Base-by-base conservation (phyloP, 1,140 invertebrate genomes). In the Idris sp. region DNA sequence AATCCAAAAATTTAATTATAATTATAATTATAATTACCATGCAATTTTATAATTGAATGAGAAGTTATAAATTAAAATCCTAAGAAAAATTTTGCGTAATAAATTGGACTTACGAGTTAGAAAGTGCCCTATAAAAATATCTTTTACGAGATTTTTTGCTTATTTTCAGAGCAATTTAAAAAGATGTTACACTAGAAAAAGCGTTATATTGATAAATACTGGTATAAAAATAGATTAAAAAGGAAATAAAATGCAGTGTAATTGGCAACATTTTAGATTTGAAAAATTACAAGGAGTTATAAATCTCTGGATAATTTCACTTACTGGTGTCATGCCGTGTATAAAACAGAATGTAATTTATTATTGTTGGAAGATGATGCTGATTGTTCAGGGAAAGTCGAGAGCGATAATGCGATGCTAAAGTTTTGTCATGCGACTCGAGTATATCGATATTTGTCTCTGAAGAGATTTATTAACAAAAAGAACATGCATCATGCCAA, bases 351-450 rank as follows among this genome's bases (percentile, higher is more conserved):
- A 61, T 67, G 72, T 64, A 69, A 75, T 78, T 78, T 80, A 83
- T 84, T 82, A 83, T 80, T 79, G 73, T 61, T 40, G 46, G 54
- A 74, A 74, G 76, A 79, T 76, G 73, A 75, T 75, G 73, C 62
- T 78, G 64, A 69, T 72, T 67, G 75, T 75, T 75, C 65, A 65
- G 68, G 58, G 69, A 75, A 75, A 75, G 73, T 65, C 40, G 54
- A 51, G 62, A 75, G 53, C 65, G 36, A 75, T 58, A 53, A 67
- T 64, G 64, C 51, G 58, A 78, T 78, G 74, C 81, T 78, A 77
- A 72, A 74, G 65, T 56, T 62, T 58, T 59, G 64, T 69, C 62
- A 64, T 79, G 67, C 36, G 46, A 53, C 62, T 44, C 28, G 18
- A 46, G 36, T 68, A 67, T 64, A 43, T 46, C 69, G 73, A 64